These are phyloP conservation scores for Ligdia adustata DNA, from an alignment of 2,888 invertebrate species.

Conservation along the genomic window DNA sequence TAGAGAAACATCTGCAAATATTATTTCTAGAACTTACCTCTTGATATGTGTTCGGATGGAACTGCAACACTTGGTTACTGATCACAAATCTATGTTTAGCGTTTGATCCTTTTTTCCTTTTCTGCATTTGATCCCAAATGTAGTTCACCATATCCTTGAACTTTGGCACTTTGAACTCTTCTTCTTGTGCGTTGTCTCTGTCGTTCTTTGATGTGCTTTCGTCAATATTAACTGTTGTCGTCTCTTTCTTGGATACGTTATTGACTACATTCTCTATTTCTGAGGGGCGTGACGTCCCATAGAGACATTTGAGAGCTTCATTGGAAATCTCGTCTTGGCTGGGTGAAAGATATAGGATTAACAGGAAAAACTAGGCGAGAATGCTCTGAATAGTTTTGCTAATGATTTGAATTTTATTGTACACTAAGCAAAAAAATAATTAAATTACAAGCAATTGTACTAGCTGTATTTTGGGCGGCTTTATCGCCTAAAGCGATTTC, in stretches of 20 bases:
- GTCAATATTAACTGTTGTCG: slow-evolving; percentile 56
- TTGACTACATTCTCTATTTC: slow-evolving; percentile 80
- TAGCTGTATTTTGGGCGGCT: too few relatives aligned
- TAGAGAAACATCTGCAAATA: too few relatives aligned
- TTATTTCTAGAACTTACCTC: slow-evolving; percentile 81
- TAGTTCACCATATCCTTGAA: slow-evolving; percentile 90
- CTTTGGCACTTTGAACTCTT: slow-evolving; percentile 85
- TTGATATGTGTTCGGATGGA: slow-evolving; percentile 87
- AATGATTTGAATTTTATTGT: too few relatives aligned
- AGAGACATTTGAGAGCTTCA: slow-evolving; percentile 89
- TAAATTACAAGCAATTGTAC: too few relatives aligned
- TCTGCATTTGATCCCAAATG: slow-evolving; percentile 87
- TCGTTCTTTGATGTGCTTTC: slow-evolving; percentile 70
- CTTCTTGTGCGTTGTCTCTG: slow-evolving; percentile 54
- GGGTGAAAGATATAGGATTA: background rate
- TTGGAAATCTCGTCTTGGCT: slow-evolving; percentile 90
- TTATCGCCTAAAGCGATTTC: too few relatives aligned
- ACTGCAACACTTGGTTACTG: slow-evolving; percentile 88
- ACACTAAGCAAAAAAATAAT: too few relatives aligned
- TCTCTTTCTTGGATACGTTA: slow-evolving; percentile 70
- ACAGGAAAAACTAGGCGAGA: too few relatives aligned
- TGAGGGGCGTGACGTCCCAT: slow-evolving; percentile 85
- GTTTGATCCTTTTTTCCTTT: slow-evolving; percentile 83
- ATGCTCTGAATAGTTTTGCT: too few relatives aligned
- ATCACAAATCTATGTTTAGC: slow-evolving; percentile 84